Conservation (phyloP, 37 sponge, comb jelly and placozoan genomes). For the Halisarca cf. caerulea region DNA sequence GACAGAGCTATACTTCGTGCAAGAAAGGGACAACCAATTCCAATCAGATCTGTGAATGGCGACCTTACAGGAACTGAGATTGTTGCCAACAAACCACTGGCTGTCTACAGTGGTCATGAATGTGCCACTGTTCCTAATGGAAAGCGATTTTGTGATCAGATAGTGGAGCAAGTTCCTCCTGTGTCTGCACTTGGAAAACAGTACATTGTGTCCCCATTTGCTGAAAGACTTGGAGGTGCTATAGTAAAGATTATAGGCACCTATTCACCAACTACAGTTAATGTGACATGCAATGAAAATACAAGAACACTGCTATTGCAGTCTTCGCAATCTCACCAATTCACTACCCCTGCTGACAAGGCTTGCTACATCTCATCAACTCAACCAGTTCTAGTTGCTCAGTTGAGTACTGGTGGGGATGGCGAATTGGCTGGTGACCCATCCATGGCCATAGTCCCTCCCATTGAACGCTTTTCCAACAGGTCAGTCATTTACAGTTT, state of each 20-base stretch:
- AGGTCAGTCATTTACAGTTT: not conserved
- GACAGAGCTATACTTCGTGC: not conserved
- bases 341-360: not conserved
- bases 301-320: not conserved
- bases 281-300: not conserved
- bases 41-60: not conserved
- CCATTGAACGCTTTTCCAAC: not conserved
- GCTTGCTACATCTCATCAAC: not conserved
- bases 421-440: not conserved
- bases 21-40: not conserved
- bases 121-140: not conserved
- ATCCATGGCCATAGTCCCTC: not conserved
- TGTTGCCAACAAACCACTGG: not conserved
- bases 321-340: too few relatives aligned
- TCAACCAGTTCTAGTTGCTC: not conserved
- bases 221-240: not conserved
- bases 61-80: not conserved
- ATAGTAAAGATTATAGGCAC: not conserved
- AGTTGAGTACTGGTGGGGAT: not conserved
- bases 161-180: slow-evolving; percentile 18
- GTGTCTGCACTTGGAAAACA: not conserved
- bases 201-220: not conserved
- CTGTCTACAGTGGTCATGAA: slow-evolving; percentile 7
- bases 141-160: not conserved
- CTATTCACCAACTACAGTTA: not conserved